These are phyloP conservation scores for Pseudomyrmex gracilis DNA, from an alignment of 1,140 invertebrate species.

Conservation along the genomic window DNA sequence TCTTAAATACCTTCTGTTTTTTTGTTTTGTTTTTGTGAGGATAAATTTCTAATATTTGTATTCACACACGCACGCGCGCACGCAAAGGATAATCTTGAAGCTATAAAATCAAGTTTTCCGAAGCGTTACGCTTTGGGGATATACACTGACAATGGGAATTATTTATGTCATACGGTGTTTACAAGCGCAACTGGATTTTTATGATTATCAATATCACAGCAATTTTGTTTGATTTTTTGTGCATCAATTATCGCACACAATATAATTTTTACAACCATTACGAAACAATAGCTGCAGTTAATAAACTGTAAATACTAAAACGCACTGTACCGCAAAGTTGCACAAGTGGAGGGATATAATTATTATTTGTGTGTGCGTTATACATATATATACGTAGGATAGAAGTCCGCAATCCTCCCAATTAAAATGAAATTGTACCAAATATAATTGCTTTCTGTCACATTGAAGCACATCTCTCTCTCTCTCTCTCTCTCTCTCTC, in stretches of 20 bases:
- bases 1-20: slow-evolving; percentile 31
- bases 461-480: slow-evolving; percentile 19
- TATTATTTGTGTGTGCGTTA: slow-evolving; percentile 24
- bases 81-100: neutral
- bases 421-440: slow-evolving; percentile 45
- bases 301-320: slow-evolving; percentile 49
- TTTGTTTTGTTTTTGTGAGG: neutral
- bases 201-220: neutral
- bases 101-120: neutral
- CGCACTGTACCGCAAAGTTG: neutral
- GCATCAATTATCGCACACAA: neutral
- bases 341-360: slow-evolving; percentile 46
- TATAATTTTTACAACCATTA: slow-evolving; percentile 35
- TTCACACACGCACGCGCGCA: too few relatives aligned
- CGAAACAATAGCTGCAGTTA: slow-evolving; percentile 25
- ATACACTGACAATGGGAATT: too few relatives aligned
- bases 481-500: neutral
- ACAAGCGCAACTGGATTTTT: neutral
- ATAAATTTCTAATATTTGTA: slow-evolving; percentile 47
- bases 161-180: too few relatives aligned
- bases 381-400: slow-evolving; percentile 4
- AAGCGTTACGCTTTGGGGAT: too few relatives aligned
- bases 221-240: slow-evolving; percentile 12
- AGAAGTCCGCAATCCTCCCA: slow-evolving; percentile 41
- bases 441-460: slow-evolving; percentile 34